phyloP scores from a whole-genome alignment of 2,888 invertebrate genomes.

The Orchestes rusci region DNA sequence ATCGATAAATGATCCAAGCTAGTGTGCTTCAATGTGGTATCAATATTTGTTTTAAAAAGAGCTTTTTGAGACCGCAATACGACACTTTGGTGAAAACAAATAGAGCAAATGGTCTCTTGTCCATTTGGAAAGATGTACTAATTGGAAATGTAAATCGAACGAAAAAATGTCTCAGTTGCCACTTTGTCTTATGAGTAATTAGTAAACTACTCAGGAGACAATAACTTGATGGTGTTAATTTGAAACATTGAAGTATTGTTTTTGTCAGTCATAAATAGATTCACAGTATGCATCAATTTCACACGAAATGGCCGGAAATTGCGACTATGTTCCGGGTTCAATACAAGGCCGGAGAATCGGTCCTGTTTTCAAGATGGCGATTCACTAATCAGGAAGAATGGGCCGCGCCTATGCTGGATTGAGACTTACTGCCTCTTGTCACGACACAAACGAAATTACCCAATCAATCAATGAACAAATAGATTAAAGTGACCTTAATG shows the following conservation, averaged over 20 bases:
- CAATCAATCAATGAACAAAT: slow-evolving; percentile 35
- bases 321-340: slow-evolving; percentile 39
- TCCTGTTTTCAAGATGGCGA: slow-evolving; percentile 40
- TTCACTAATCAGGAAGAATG: slow-evolving; percentile 43
- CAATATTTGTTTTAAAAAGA: too few species aligned
- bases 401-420: slow-evolving; percentile 38
- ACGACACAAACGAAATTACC: slow-evolving; percentile 37
- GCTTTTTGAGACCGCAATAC: too few species aligned
- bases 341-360: slow-evolving; percentile 36
- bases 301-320: slow-evolving; percentile 42
- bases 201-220: too few species aligned
- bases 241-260: not conserved
- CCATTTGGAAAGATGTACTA: too few species aligned
- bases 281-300: slow-evolving; percentile 27
- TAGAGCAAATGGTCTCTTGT: too few species aligned
- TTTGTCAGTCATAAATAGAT: slow-evolving; percentile 10
- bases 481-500: slow-evolving; percentile 23
- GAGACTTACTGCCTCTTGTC: slow-evolving; percentile 34
- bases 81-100: too few species aligned
- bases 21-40: too few species aligned
- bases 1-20: too few species aligned
- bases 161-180: too few species aligned
- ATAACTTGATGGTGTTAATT: not conserved
- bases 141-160: too few species aligned
- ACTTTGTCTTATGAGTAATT: too few species aligned